Evolutionary conservation across 1,140 invertebrate genomes (phyloP).

Genomic region (Pygmarrhopalites habei): DNA sequence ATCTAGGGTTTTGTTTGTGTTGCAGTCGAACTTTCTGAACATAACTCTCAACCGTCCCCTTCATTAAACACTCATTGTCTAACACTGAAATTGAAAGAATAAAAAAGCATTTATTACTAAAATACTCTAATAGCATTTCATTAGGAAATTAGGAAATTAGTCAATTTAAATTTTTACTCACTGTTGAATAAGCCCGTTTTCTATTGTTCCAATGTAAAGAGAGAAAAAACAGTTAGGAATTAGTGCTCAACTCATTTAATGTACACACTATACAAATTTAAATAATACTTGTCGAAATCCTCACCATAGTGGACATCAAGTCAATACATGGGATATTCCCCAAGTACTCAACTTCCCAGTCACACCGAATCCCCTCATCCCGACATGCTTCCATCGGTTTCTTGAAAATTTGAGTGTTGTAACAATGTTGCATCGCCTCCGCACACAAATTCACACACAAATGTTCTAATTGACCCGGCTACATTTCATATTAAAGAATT

Average conservation of each 20-base stretch:
- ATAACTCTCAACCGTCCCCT: conserved; percentile 79
- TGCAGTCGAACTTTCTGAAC: conserved; percentile 77
- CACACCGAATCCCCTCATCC: conserved; percentile 85
- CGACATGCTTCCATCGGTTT: conserved; percentile 85
- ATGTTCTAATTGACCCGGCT: conserved; percentile 82
- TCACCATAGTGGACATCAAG: conserved; percentile 80
- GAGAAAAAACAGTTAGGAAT: no score
- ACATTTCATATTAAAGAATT: conserved; percentile 36
- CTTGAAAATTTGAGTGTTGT: conserved; percentile 94
- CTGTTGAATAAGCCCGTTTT: conserved; percentile 80
- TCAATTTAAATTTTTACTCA: no score
- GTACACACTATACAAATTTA: no score
- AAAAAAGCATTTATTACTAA: no score
- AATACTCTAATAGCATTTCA: no score
- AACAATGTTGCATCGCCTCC: conserved; percentile 95
- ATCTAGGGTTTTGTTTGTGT: conserved; percentile 65
- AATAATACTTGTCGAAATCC: no score
- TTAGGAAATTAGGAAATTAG: no score
- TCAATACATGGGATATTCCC: conserved; percentile 95
- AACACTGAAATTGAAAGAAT: no score
- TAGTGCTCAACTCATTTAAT: no score
- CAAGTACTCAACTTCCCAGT: conserved; percentile 86
- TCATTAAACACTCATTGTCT: conserved; percentile 83
- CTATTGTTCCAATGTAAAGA: no score
- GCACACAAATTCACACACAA: conserved; percentile 91